These are phyloP conservation scores for Columba janthina DNA, from an alignment of 2,113 vertebrate species.

Conservation along the genomic window DNA sequence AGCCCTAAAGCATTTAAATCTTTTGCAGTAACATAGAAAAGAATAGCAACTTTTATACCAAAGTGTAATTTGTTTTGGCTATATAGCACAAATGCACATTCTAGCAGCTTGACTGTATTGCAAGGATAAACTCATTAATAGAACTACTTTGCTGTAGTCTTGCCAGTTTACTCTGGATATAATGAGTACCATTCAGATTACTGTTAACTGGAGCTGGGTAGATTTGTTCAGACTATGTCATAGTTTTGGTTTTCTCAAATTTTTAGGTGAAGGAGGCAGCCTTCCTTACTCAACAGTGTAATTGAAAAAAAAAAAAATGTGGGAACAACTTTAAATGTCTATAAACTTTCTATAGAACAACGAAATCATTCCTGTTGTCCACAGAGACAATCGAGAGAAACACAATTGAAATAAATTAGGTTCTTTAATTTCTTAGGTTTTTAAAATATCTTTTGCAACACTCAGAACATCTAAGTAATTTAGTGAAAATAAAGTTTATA, in stretches of 20 bases:
- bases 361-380: not conserved
- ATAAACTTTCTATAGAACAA: not conserved
- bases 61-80: conserved; percentile 10
- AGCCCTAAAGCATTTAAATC: not conserved
- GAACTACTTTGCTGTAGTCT: not conserved
- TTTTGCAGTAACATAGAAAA: not conserved
- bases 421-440: not conserved
- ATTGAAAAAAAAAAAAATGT: not conserved
- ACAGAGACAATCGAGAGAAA: not conserved
- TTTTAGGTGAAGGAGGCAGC: not conserved
- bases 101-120: not conserved
- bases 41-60: not conserved
- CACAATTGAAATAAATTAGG: rapidly evolving
- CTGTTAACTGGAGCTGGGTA: not conserved
- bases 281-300: not conserved
- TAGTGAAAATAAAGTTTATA: not conserved
- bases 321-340: not conserved
- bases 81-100: not conserved
- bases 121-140: not conserved
- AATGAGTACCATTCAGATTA: not conserved
- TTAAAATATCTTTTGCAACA: not conserved
- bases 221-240: not conserved
- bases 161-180: not conserved
- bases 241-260: not conserved
- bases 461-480: not conserved